These are phyloP conservation scores for Delphinapterus leucas DNA, from an alignment of 2,113 vertebrate species.

Conservation along the genomic window DNA sequence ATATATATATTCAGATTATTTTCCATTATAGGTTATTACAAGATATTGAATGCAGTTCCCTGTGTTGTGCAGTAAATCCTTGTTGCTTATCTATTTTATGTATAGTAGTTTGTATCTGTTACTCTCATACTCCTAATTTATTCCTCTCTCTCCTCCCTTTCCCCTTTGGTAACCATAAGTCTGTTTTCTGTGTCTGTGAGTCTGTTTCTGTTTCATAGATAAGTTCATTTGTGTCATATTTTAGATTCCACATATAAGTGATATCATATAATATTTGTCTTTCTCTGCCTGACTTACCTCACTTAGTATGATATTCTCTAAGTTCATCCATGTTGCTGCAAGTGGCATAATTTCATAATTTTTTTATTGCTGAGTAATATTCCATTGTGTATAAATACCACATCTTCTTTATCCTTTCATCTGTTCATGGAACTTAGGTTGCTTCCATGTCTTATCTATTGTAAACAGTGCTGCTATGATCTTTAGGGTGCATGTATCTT, in stretches of 20 bases:
- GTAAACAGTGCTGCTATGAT: not conserved
- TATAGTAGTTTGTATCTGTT: not conserved
- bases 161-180: not conserved
- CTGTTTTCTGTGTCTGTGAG: not conserved
- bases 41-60: not conserved
- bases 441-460: not conserved
- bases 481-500: not conserved
- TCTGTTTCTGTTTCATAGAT: not conserved
- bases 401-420: not conserved
- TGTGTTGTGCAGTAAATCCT: not conserved
- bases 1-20: not conserved
- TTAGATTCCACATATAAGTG: not conserved
- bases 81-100: not conserved
- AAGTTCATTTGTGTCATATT: not conserved
- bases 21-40: not conserved
- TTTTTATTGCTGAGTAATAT: not conserved
- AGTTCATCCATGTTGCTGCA: not conserved
- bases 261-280: not conserved
- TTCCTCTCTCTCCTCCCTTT: not conserved
- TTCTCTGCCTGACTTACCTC: not conserved
- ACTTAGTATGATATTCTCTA: not conserved
- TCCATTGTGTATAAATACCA: not conserved
- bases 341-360: not conserved
- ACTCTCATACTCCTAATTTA: not conserved
- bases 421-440: not conserved